Conservation (phyloP, 2,797 vertebrate genomes). For the Nannoperca obscura region DNA sequence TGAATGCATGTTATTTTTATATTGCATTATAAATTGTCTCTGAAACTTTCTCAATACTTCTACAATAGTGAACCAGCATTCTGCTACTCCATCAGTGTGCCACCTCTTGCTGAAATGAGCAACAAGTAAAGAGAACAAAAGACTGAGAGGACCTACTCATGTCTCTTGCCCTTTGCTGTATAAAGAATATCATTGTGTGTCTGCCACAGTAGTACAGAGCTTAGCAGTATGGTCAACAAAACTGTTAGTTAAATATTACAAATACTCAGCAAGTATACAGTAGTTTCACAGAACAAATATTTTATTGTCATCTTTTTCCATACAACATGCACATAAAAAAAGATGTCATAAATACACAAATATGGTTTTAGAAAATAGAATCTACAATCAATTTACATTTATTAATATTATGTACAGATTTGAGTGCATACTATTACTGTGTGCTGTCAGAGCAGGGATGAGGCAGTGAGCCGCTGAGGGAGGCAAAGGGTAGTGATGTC, state of each 20-base stretch:
- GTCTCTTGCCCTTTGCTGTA: not conserved
- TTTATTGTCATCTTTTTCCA: conserved; percentile 68
- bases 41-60: not conserved
- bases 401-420: conserved; percentile 80
- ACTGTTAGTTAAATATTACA: not conserved
- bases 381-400: conserved; percentile 78
- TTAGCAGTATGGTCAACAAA: not conserved
- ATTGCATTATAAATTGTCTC: not conserved
- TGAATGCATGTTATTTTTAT: not conserved
- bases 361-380: conserved; percentile 75
- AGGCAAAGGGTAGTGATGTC: conserved; percentile 21
- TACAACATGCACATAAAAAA: conserved; percentile 43
- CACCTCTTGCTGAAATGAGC: conserved; percentile 42
- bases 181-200: not conserved
- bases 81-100: conserved; percentile 5
- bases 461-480: conserved; percentile 37
- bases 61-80: not conserved
- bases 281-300: conserved; percentile 38
- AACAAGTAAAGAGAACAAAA: not conserved
- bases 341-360: conserved; percentile 79
- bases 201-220: not conserved
- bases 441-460: conserved; percentile 65
- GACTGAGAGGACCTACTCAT: not conserved
- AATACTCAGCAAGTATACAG: not conserved
- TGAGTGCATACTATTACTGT: conserved; percentile 81